A percentile compares a stretch with the other conserved stretches of the same genome.
phyloP scores from a whole-genome alignment of 2,888 invertebrate species.

The Xiphydria camelus region DNA sequence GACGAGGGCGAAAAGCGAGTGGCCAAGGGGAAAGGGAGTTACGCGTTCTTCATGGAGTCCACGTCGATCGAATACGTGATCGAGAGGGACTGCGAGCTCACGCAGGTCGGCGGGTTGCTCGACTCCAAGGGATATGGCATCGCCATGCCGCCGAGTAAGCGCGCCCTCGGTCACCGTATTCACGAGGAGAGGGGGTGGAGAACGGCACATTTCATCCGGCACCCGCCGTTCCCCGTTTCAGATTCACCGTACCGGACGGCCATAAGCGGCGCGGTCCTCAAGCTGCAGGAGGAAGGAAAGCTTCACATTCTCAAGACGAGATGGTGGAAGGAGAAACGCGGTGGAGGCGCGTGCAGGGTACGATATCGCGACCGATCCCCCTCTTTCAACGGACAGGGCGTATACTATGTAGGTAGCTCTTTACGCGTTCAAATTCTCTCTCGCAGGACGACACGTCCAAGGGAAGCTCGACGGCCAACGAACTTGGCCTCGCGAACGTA shows the following conservation, averaged over 20 bases:
- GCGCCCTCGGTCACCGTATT: too few species aligned
- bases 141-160: slow-evolving; percentile 86
- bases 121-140: slow-evolving; percentile 94
- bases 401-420: too few species aligned
- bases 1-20: slow-evolving; percentile 88
- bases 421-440: slow-evolving; percentile 21
- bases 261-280: slow-evolving; percentile 91
- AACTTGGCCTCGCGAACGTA: slow-evolving; percentile 91
- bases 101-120: slow-evolving; percentile 78
- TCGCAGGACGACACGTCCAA: slow-evolving; percentile 81
- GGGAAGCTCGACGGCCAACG: slow-evolving; percentile 83
- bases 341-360: slow-evolving; percentile 84
- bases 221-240: too few species aligned
- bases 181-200: too few species aligned
- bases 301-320: slow-evolving; percentile 90
- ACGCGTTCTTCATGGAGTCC: slow-evolving; percentile 97
- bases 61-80: slow-evolving; percentile 91
- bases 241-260: slow-evolving; percentile 93
- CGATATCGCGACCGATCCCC: too few species aligned
- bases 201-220: too few species aligned
- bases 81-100: slow-evolving; percentile 82
- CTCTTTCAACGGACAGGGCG: too few species aligned
- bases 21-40: slow-evolving; percentile 73
- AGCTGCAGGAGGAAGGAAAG: slow-evolving; percentile 93
- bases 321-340: slow-evolving; percentile 97